Evolutionary conservation across 2,797 vertebrate genomes (phyloP), one percentile per base, ranked within the genome.

Genomic region (Pseudomugil tenellus): DNA sequence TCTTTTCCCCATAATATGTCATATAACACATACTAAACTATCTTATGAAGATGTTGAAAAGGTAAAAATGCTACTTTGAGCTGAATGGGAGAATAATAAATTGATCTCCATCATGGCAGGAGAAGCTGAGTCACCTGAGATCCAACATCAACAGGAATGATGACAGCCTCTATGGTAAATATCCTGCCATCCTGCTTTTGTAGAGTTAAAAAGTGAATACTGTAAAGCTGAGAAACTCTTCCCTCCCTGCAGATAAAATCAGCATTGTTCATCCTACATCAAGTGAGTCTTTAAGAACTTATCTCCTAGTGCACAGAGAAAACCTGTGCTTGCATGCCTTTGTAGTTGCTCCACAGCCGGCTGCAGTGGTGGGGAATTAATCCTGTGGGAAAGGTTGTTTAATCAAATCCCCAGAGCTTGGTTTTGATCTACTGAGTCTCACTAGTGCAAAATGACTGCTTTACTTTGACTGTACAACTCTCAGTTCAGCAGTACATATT

Each of bases 161-260:
- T 0, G 87, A 91, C 67, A 75, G 74, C 28, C 77, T 93, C 79
- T 94, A 94, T n/a, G 93, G 94, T 95, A 87, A 90, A 78, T 84
- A 83, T 53, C 25, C 46, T 46, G 37, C 53, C 63, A 32, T 32
- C 3, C 32, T 67, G 52, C 17, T 17, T 26, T 53, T 78, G 64
- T 41, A 23, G 63, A n/a, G 62, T 57, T 64, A 26, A 77, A 55
- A 49, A 65, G 63, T 7, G 54, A 12, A 23, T 49, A 55, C 51
- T 64, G 57, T 63, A 76, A 80, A 83, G 23, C 60, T 86, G 23
- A 51, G 53, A 49, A 70, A 65, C 37, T 80, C 67, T 52, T 76
- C 70, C 83, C 79, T 64, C 77, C 69, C 71, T 31, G 26, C 87
- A 93, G 94, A 94, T 92, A 91, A 93, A 90, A 93, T 94, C 90